These are phyloP conservation scores for Alexandromys oeconomus DNA, from an alignment of 2,797 vertebrate species.

Conservation along the genomic window DNA sequence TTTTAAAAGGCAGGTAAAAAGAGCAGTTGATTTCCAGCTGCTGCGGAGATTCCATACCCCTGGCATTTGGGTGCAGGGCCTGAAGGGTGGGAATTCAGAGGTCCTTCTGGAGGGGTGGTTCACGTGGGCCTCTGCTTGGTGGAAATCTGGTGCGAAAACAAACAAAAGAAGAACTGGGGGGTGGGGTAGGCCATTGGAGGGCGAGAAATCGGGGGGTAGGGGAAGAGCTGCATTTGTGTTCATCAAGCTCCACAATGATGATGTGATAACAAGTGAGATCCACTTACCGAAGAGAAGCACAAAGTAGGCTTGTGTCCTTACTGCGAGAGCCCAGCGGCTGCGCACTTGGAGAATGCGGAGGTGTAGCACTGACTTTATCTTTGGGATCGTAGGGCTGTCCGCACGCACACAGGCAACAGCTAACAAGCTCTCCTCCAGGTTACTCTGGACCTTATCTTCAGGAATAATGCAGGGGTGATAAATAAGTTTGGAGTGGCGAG, in stretches of 20 bases:
- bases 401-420: conserved; percentile 72
- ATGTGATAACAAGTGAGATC: conserved; percentile 34
- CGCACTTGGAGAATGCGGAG: conserved; percentile 35
- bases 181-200: background rate
- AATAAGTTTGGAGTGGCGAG: conserved; percentile 83
- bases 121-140: background rate
- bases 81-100: conserved; percentile 14
- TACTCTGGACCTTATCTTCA: conserved; percentile 84
- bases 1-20: background rate
- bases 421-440: conserved; percentile 80
- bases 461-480: conserved; percentile 83
- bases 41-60: background rate
- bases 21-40: background rate
- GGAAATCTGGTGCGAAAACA: conserved; percentile 1
- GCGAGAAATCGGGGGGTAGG: background rate
- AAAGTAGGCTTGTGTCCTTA: background rate
- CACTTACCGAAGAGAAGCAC: background rate
- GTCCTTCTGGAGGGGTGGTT: background rate
- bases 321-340: conserved; percentile 42
- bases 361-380: conserved; percentile 72
- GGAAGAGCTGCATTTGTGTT: conserved; percentile 1
- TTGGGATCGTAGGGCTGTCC: conserved; percentile 73
- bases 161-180: background rate
- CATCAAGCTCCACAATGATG: conserved; percentile 36
- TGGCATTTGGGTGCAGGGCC: background rate